phyloP scores from a whole-genome alignment of 2,888 invertebrate genomes.

The Diaphora mendica region DNA sequence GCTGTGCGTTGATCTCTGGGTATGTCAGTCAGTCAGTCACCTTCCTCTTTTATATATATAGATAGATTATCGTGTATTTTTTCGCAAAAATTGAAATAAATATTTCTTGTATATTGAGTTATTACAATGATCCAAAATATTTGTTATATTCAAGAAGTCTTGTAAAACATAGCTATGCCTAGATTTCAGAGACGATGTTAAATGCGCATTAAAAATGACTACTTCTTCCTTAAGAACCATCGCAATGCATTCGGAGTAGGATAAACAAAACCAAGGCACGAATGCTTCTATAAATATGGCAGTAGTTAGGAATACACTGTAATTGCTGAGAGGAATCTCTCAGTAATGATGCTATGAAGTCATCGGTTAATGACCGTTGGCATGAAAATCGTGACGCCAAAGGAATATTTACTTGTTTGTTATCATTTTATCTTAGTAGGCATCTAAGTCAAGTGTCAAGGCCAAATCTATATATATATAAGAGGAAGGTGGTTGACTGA shows the following conservation, averaged over 20 bases:
- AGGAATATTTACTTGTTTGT: constrained; percentile 68
- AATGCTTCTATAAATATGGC: constrained; percentile 29
- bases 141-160: too few relatives aligned
- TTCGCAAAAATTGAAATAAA: too few relatives aligned
- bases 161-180: too few relatives aligned
- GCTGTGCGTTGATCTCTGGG: too few relatives aligned
- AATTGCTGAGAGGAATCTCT: constrained; percentile 50
- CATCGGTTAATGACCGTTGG: constrained; percentile 69
- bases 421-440: constrained; percentile 63
- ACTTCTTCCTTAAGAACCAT: neutral
- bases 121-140: too few relatives aligned
- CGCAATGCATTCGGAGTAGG: constrained; percentile 18
- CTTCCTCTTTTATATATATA: too few relatives aligned
- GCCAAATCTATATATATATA: too few relatives aligned
- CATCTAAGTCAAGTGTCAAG: constrained; percentile 34
- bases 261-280: constrained; percentile 8
- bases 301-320: constrained; percentile 42
- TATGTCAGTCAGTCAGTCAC: too few relatives aligned
- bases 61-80: too few relatives aligned
- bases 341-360: constrained; percentile 66
- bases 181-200: neutral
- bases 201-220: neutral
- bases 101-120: too few relatives aligned
- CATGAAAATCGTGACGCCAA: constrained; percentile 77
- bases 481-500: too few relatives aligned